These are phyloP conservation scores for Chroicocephalus ridibundus DNA, from an alignment of 2,113 vertebrate species.

Conservation along the genomic window DNA sequence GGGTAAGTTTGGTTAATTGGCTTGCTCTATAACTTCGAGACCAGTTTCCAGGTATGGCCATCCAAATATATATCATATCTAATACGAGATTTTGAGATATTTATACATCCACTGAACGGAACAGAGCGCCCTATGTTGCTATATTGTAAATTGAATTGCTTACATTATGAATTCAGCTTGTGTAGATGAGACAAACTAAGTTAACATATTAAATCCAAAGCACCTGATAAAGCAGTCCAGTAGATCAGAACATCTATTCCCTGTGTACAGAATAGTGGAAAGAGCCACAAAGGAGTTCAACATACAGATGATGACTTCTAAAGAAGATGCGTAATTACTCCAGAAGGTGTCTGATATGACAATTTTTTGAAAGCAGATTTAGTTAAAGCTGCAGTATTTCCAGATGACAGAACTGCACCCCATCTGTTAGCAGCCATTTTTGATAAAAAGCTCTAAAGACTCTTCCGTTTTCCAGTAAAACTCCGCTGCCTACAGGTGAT, in stretches of 20 bases:
- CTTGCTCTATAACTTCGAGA: neutral
- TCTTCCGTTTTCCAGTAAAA: neutral
- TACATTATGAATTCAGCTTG: neutral
- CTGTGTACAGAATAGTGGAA: neutral
- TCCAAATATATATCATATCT: neutral
- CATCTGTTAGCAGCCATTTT: neutral
- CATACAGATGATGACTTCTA: neutral
- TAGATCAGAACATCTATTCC: no score
- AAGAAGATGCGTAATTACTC: neutral
- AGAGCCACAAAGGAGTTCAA: neutral
- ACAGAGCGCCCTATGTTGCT: neutral
- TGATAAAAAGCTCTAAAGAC: neutral
- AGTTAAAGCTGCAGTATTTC: neutral
- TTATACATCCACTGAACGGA: no score
- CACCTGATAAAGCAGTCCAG: neutral
- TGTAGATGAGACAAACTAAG: neutral
- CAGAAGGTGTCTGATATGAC: neutral
- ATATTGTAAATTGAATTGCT: neutral
- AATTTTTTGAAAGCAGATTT: neutral
- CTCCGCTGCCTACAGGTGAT: neutral
- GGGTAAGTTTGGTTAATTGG: no score
- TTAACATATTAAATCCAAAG: neutral
- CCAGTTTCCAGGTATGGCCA: neutral
- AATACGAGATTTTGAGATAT: neutral
- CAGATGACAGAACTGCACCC: neutral